Percentiles rank a stretch among this genome's conserved stretches.
phyloP scores from a whole-genome alignment of 2,888 invertebrate genomes.

The Polydrusus cervinus region DNA sequence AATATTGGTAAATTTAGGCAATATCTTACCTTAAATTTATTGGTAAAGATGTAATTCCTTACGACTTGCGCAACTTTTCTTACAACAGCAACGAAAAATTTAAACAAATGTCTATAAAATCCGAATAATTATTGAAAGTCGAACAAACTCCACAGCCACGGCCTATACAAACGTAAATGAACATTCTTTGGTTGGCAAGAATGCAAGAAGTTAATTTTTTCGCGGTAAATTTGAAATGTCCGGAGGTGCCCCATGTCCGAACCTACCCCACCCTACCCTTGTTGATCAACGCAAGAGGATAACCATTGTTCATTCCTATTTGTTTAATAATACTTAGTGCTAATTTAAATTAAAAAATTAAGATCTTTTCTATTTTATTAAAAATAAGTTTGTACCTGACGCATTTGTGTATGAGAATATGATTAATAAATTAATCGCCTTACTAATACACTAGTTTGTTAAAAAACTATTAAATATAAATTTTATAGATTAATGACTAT shows the following conservation, averaged over 20 bases:
- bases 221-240: background rate
- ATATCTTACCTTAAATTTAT: background rate
- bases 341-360: too few relatives aligned
- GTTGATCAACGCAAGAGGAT: too few relatives aligned
- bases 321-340: too few relatives aligned
- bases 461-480: too few relatives aligned
- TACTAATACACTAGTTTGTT: too few relatives aligned
- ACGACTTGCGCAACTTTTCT: background rate
- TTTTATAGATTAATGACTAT: background rate
- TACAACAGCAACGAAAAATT: background rate
- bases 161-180: background rate
- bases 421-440: too few relatives aligned
- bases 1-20: background rate
- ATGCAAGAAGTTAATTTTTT: background rate
- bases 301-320: too few relatives aligned
- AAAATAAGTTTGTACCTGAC: background rate
- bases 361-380: slow-evolving; percentile 1
- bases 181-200: background rate
- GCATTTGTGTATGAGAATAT: too few relatives aligned
- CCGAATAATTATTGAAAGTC: background rate
- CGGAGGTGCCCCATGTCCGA: too few relatives aligned
- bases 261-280: background rate
- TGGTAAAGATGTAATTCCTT: too few relatives aligned
- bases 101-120: background rate
- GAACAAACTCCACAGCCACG: background rate